These are phyloP conservation scores for Podarcis raffonei DNA, from an alignment of 2,113 vertebrate genomes.

Conservation along the genomic window DNA sequence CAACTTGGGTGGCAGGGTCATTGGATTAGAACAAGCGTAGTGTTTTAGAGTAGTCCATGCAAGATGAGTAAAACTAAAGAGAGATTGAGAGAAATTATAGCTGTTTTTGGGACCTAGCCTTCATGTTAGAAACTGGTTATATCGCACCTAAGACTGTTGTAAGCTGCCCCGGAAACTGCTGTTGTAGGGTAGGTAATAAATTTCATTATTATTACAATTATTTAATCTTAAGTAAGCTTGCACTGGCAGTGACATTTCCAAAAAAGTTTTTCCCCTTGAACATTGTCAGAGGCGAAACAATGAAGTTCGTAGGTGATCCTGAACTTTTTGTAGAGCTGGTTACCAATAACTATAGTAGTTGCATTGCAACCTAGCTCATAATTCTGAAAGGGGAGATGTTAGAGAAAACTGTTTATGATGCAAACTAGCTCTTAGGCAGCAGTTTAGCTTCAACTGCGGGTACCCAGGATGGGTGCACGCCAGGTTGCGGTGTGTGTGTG, in stretches of 20 bases:
- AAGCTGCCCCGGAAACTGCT: too few species aligned
- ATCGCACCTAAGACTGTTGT: too few species aligned
- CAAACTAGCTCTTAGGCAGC: too few species aligned
- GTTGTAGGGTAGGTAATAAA: background rate
- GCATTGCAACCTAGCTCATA: background rate
- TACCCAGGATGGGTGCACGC: too few species aligned
- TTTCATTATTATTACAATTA: background rate
- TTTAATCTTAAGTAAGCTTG: background rate
- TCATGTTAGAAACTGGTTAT: background rate
- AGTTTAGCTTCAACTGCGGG: too few species aligned
- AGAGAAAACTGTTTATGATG: too few species aligned
- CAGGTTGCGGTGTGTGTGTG: too few species aligned
- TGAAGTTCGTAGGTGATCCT: background rate
- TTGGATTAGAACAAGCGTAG: background rate
- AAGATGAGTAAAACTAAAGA: background rate
- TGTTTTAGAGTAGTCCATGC: background rate
- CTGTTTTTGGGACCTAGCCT: background rate
- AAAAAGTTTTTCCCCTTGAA: background rate
- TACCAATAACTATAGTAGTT: too few species aligned
- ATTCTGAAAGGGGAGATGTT: too few species aligned
- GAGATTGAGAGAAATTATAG: background rate
- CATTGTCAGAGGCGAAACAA: background rate
- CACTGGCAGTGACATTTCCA: background rate
- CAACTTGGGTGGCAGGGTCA: background rate
- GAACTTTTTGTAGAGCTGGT: background rate